Base-by-base conservation (phyloP, 2,797 vertebrate genomes). In the Gallirallus australis region DNA sequence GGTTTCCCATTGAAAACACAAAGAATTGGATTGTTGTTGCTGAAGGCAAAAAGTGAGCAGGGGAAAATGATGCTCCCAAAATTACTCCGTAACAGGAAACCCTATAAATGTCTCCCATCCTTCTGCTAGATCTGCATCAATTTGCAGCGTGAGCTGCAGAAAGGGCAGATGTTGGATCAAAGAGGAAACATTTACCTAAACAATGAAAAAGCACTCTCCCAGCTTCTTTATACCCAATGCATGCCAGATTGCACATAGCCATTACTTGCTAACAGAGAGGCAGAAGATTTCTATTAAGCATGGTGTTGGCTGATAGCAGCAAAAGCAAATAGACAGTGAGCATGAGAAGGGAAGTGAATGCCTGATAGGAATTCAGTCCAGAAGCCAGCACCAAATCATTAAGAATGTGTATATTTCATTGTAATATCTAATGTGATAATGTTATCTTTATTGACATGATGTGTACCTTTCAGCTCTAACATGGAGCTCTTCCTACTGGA, bases 131-230 rank as follows among this genome's bases (percentile, higher is more conserved):
- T 81, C 71, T 75, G 65, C 92, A 85, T 78, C 64, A 73, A 52
- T 93, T 87, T 85, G 71, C 75, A 78, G 50, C 39, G 75, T 52
- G 75, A 95, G 61, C 47, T 80, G 78, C 86, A 92, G 78, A 89
- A 90, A 91, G 77, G 82, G 72, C 75, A 96, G 83, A 95, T 95
- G 78, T 87, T 78, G 81, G 88, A 95, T 93, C 90, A 95, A 95
- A 92, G 92, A 91, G 83, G 81, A 89, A 92, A 78, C 9, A 1
- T 91, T 95, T 95, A 95, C 94, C 83, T 87, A 81, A 94, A 78
- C 71, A 94, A 40, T 20, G 57, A 82, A 87, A 92, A 76, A 83
- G 37, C 53, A 65, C 30, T 77, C 64, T 79, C 27, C 15, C 35
- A 76, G 81, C 54, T 92, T 78, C 50, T 93, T 83, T 81, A 18